Percentiles rank a stretch among this genome's conserved stretches.
Evolutionary conservation across 2,797 vertebrate species (phyloP).

Genomic region (Morus bassanus): DNA sequence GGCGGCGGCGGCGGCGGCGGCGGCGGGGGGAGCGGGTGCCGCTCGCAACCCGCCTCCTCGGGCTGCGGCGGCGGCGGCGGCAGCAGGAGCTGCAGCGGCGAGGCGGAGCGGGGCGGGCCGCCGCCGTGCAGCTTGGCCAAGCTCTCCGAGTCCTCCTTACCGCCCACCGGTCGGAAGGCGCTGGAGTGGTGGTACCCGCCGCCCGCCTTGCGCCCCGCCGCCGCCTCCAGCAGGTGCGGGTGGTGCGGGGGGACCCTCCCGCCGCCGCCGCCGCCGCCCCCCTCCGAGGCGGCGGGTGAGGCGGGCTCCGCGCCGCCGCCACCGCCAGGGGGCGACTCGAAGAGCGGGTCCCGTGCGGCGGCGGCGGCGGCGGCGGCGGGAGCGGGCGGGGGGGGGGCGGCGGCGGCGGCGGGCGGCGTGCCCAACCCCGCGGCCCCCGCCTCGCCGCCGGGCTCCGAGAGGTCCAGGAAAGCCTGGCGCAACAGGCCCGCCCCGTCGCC

Average conservation of each 20-base stretch:
- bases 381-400: background rate
- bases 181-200: conserved; percentile 87
- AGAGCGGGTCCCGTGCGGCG: background rate
- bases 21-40: conserved; percentile 37
- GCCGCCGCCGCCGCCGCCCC: conserved; percentile 62
- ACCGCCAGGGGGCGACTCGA: conserved; percentile 57
- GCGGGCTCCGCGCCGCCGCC: background rate
- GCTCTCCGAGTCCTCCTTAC: conserved; percentile 88
- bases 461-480: conserved; percentile 83
- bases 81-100: conserved; percentile 39
- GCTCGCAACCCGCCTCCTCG: conserved; percentile 7
- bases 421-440: conserved; percentile 15
- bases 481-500: conserved; percentile 47
- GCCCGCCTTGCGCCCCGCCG: conserved; percentile 52
- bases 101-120: conserved; percentile 39
- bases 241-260: conserved; percentile 68
- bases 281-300: background rate
- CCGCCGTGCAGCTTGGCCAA: conserved; percentile 88
- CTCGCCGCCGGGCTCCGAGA: background rate
- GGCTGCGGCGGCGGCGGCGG: background rate
- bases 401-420: conserved; percentile 46
- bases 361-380: conserved; percentile 57
- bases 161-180: conserved; percentile 91
- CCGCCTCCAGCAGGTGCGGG: conserved; percentile 73
- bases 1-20: background rate